Evolutionary conservation across 2,888 invertebrate genomes (phyloP).

Genomic region (Drosophila mimetica): DNA sequence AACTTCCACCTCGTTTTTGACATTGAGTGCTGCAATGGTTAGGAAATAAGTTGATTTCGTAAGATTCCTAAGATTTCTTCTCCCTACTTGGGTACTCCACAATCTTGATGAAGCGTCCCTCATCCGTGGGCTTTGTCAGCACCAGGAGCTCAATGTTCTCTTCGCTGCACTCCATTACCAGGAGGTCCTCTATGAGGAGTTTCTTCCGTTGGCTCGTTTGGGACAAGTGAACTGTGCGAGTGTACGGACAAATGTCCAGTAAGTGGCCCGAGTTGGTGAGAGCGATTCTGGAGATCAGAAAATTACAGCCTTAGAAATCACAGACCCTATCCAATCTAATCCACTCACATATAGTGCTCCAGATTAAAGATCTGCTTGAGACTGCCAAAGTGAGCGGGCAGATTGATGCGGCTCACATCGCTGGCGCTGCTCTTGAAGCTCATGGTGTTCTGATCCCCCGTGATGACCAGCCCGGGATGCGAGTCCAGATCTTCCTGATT

Average conservation of each 20-base stretch:
- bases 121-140: conserved; percentile 70
- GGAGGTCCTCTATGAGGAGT: conserved; percentile 80
- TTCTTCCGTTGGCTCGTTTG: conserved; percentile 21
- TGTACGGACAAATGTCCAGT: conserved; percentile 81
- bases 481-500: conserved; percentile 44
- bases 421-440: conserved; percentile 61
- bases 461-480: conserved; percentile 49
- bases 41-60: no score
- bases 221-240: conserved; percentile 67
- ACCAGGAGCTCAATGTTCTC: conserved; percentile 81
- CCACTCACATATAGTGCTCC: conserved; percentile 80
- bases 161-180: conserved; percentile 81
- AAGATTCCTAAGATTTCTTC: conserved; percentile 13
- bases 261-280: conserved; percentile 81
- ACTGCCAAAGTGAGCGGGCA: conserved; percentile 71
- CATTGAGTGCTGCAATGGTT: conserved; percentile 73
- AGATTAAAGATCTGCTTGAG: conserved; percentile 80
- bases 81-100: conserved; percentile 82
- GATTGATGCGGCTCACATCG: conserved; percentile 58
- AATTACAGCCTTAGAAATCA: not conserved
- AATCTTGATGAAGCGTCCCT: conserved; percentile 75
- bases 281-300: conserved; percentile 63
- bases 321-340: no score
- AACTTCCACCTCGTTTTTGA: conserved; percentile 80
- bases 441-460: conserved; percentile 58